These are phyloP conservation scores for Festucalex cinctus DNA, from an alignment of 2,113 vertebrate species.

Conservation along the genomic window DNA sequence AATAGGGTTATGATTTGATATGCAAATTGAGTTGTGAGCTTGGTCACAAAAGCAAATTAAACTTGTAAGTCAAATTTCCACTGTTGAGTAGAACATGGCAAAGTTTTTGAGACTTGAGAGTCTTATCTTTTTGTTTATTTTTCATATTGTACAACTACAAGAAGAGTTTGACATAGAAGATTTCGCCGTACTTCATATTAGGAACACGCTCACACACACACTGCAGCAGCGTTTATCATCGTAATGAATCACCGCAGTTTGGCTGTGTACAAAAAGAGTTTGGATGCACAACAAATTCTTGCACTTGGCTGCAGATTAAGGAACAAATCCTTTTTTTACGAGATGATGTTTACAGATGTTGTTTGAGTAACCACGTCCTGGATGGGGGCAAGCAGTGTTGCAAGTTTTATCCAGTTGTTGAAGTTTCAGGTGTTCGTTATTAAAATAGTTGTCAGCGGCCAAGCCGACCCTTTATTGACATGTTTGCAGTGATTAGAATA, in stretches of 20 bases:
- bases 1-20: too few species aligned
- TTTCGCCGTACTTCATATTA: slow-evolving; percentile 19
- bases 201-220: slow-evolving; percentile 33
- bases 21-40: too few species aligned
- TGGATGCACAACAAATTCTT: slow-evolving; percentile 41
- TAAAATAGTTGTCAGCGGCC: slow-evolving; percentile 50
- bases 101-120: too few species aligned
- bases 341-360: slow-evolving; percentile 36
- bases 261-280: slow-evolving; percentile 27
- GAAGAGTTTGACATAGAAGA: background rate
- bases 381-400: slow-evolving; percentile 23
- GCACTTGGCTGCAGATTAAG: slow-evolving; percentile 52
- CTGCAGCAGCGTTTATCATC: slow-evolving; percentile 48
- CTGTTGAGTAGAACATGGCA: too few species aligned
- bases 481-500: slow-evolving; percentile 51
- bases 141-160: background rate
- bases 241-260: slow-evolving; percentile 46
- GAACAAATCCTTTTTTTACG: slow-evolving; percentile 41
- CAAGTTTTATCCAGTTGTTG: slow-evolving; percentile 39
- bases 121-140: background rate
- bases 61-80: too few species aligned
- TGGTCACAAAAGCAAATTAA: too few species aligned
- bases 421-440: slow-evolving; percentile 58
- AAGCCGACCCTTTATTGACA: slow-evolving; percentile 51
- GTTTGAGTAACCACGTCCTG: slow-evolving; percentile 43